A percentile compares a stretch with the other conserved stretches of the same genome.
phyloP scores from a whole-genome alignment of 1,140 invertebrate genomes.

The Bradysia coprophila region DNA sequence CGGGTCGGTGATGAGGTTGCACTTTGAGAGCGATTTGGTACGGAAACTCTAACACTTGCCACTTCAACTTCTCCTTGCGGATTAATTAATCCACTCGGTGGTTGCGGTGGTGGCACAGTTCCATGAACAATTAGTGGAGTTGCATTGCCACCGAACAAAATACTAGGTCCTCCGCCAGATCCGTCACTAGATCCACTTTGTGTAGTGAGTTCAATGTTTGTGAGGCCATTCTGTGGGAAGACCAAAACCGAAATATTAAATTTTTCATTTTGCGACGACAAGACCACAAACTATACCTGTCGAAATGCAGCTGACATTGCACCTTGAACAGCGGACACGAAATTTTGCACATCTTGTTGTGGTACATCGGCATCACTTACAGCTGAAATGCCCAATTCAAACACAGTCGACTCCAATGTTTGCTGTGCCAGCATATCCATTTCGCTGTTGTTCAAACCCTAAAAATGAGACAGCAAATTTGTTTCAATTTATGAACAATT shows the following conservation, averaged over 20 bases:
- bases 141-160: not conserved
- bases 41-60: no score
- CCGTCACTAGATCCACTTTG: not conserved
- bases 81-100: no score
- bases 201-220: not conserved
- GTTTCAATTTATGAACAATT: not conserved
- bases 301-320: constrained; percentile 19
- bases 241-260: not conserved
- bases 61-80: no score
- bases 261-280: not conserved
- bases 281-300: constrained; percentile 4
- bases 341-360: constrained; percentile 17
- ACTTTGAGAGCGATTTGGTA: no score
- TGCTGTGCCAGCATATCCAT: constrained; percentile 20
- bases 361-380: constrained; percentile 12
- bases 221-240: not conserved
- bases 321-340: constrained; percentile 21
- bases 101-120: not conserved
- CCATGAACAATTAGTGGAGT: not conserved
- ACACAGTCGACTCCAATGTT: constrained; percentile 24
- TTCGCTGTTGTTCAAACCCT: constrained; percentile 18
- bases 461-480: not conserved
- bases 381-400: constrained; percentile 22
- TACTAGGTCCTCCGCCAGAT: not conserved
- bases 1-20: no score